A percentile compares a stretch with the other conserved stretches of the same genome.
Evolutionary conservation across 2,888 invertebrate species (phyloP).

Genomic region (Apomyelois bistriatella): DNA sequence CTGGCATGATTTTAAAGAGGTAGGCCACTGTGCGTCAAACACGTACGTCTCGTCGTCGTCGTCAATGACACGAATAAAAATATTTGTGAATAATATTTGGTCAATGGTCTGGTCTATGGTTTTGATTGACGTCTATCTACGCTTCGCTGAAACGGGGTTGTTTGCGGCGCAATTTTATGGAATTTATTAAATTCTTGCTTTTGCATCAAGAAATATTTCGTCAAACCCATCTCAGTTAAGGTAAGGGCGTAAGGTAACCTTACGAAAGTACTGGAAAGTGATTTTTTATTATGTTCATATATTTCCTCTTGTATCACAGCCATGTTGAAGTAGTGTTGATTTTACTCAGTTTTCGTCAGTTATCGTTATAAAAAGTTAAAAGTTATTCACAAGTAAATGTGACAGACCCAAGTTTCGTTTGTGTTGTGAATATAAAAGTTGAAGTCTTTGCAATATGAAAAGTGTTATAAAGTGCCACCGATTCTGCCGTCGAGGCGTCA

Average conservation of each 20-base stretch:
- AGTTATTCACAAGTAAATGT: conserved; percentile 77
- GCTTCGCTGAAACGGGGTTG: conserved; percentile 59
- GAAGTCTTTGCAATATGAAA: conserved; percentile 73
- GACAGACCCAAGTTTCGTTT: conserved; percentile 77
- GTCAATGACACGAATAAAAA: no score
- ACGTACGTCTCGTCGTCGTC: no score
- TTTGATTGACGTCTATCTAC: conserved; percentile 46
- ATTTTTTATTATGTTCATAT: conserved; percentile 77
- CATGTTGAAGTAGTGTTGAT: conserved; percentile 80
- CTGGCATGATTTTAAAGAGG: no score
- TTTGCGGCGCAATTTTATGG: conserved; percentile 67
- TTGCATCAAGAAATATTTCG: conserved; percentile 71
- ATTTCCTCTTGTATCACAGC: conserved; percentile 78
- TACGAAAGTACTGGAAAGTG: conserved; percentile 73
- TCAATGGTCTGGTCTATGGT: conserved; percentile 36
- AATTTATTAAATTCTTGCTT: conserved; percentile 52
- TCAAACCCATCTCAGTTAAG: conserved; percentile 74
- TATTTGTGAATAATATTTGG: no score
- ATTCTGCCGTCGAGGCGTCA: conserved; percentile 76
- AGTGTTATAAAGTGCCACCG: conserved; percentile 78
- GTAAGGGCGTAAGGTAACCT: conserved; percentile 79
- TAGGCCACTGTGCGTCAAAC: no score
- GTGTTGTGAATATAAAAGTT: conserved; percentile 76
- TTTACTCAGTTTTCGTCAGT: conserved; percentile 75
- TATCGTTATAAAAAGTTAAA: conserved; percentile 67